Conservation (phyloP, 1,140 invertebrate genomes). For the Melitaea cinxia region DNA sequence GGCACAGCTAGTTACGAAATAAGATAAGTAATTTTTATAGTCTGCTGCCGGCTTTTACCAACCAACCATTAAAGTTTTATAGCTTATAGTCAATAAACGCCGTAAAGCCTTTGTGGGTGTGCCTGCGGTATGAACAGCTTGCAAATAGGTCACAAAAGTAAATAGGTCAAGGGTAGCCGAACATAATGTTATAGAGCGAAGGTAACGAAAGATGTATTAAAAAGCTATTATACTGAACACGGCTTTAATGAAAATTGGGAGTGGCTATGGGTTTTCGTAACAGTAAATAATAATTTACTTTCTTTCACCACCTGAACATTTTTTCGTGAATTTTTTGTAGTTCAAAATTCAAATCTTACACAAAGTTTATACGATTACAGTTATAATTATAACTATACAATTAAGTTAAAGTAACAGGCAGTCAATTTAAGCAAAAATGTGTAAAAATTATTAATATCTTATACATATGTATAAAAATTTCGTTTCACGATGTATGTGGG, state of each 20-base stretch:
- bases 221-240: background rate
- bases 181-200: background rate
- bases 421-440: too few relatives aligned
- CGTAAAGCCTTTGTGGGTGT: constrained; percentile 13
- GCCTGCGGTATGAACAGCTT: constrained; percentile 10
- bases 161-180: constrained; percentile 32
- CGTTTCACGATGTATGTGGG: too few relatives aligned
- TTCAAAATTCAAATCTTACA: too few relatives aligned
- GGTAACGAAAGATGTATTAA: background rate
- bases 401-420: too few relatives aligned
- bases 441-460: too few relatives aligned
- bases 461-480: too few relatives aligned
- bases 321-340: background rate
- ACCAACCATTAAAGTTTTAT: constrained; percentile 22
- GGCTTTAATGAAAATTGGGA: background rate
- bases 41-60: constrained; percentile 8
- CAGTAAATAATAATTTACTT: background rate
- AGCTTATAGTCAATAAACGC: constrained; percentile 25
- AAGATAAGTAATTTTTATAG: constrained; percentile 5
- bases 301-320: background rate
- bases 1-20: background rate
- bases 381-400: too few relatives aligned
- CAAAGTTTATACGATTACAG: too few relatives aligned
- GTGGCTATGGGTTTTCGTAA: background rate
- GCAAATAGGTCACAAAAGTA: constrained; percentile 30